phyloP scores from a whole-genome alignment of 2,797 vertebrate species.

The Hippoglossus hippoglossus region DNA sequence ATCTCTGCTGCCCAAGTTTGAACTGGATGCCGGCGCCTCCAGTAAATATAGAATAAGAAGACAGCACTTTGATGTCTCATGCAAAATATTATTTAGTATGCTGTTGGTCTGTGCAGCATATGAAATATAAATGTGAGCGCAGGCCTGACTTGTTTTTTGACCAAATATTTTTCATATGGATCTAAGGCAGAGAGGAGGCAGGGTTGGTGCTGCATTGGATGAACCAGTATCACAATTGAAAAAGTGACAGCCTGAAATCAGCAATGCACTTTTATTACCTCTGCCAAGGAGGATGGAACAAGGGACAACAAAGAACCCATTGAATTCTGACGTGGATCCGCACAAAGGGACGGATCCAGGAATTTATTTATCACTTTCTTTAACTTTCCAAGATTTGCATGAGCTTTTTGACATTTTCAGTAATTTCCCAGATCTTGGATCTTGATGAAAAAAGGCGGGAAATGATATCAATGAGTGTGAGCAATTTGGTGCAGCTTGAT shows the following conservation, averaged over 20 bases:
- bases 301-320: no score
- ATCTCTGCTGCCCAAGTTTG: conserved; percentile 23
- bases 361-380: no score
- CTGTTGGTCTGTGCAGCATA: conserved; percentile 42
- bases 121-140: conserved; percentile 69
- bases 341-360: no score
- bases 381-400: no score
- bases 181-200: conserved; percentile 17
- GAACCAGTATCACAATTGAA: background rate
- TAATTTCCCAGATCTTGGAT: no score
- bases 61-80: conserved; percentile 65
- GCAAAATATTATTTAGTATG: conserved; percentile 53
- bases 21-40: conserved; percentile 40
- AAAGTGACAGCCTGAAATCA: background rate
- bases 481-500: no score
- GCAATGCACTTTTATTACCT: background rate
- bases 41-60: conserved; percentile 50
- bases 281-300: no score
- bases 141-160: conserved; percentile 34
- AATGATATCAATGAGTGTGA: no score
- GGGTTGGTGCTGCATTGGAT: background rate
- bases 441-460: no score
- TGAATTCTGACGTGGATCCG: no score
- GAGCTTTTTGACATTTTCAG: no score
- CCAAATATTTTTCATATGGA: conserved; percentile 36